phyloP scores from a whole-genome alignment of 2,797 vertebrate genomes.

The Premnoplex brunnescens region DNA sequence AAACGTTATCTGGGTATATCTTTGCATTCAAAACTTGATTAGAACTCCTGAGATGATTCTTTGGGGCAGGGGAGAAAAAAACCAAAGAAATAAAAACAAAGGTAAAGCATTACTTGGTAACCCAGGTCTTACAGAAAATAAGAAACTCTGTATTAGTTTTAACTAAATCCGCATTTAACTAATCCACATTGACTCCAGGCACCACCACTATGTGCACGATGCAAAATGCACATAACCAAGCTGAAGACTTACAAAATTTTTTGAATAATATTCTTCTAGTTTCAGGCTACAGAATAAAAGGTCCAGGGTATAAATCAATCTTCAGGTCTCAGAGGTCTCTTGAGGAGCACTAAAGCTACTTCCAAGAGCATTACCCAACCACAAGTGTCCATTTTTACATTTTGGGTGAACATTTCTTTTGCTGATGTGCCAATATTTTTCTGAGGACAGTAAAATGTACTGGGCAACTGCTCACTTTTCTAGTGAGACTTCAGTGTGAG shows the following conservation, averaged over 20 bases:
- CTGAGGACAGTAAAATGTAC: neutral
- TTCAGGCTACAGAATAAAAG: neutral
- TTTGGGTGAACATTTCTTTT: neutral
- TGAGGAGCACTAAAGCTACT: neutral
- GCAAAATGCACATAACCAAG: neutral
- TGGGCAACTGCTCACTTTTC: neutral
- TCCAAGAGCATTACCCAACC: neutral
- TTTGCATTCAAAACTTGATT: neutral
- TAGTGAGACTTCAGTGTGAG: neutral
- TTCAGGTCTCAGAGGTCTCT: neutral
- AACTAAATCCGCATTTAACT: neutral
- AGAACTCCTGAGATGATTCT: neutral
- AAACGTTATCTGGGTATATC: neutral
- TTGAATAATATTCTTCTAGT: neutral
- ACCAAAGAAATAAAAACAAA: neutral
- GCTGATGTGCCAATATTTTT: neutral
- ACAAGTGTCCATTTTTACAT: neutral
- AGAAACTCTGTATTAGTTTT: neutral
- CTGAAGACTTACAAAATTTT: neutral
- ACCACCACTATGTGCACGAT: rapidly evolving
- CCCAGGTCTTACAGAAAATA: neutral
- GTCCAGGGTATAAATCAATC: neutral
- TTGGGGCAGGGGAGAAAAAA: neutral
- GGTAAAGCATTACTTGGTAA: neutral
- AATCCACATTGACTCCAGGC: neutral